Conservation (phyloP, 1,140 invertebrate species). For the Aphelenchoides avenae region DNA sequence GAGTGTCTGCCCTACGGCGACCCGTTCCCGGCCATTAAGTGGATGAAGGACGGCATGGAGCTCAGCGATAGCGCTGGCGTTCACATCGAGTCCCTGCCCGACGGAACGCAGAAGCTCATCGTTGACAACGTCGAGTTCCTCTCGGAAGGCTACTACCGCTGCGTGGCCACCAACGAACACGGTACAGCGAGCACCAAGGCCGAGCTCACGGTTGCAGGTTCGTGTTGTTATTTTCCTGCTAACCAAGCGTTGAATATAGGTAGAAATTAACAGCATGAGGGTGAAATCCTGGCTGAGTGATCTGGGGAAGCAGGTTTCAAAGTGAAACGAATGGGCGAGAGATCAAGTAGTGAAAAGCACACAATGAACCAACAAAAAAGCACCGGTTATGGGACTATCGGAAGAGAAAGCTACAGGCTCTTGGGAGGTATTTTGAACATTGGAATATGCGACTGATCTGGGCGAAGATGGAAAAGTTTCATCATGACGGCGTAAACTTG, state of each 20-base stretch:
- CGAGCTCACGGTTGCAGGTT: slow-evolving; percentile 52
- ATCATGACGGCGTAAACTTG: no score
- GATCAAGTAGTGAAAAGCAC: not conserved
- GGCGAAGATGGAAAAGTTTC: no score
- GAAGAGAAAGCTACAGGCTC: no score
- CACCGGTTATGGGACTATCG: no score
- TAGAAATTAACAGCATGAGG: no score
- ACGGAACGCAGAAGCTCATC: slow-evolving; percentile 53
- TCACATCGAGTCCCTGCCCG: slow-evolving; percentile 46
- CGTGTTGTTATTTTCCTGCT: no score
- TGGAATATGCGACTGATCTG: no score
- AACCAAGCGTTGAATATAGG: no score
- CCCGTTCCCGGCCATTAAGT: slow-evolving; percentile 54
- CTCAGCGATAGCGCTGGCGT: slow-evolving; percentile 41
- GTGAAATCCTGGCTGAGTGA: no score
- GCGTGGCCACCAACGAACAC: slow-evolving; percentile 57
- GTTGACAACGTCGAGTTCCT: slow-evolving; percentile 50
- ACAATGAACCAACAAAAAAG: slow-evolving; percentile 10
- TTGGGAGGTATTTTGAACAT: no score
- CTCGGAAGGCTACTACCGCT: slow-evolving; percentile 51
- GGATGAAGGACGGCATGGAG: slow-evolving; percentile 55
- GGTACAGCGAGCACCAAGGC: slow-evolving; percentile 58
- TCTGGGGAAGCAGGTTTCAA: no score
- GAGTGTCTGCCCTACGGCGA: slow-evolving; percentile 59
- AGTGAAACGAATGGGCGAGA: no score